A percentile compares a stretch with the other conserved stretches of the same genome.
These are phyloP conservation scores for Hyposmocoma kahamanoa DNA, from an alignment of 1,140 invertebrate species.

Conservation along the genomic window DNA sequence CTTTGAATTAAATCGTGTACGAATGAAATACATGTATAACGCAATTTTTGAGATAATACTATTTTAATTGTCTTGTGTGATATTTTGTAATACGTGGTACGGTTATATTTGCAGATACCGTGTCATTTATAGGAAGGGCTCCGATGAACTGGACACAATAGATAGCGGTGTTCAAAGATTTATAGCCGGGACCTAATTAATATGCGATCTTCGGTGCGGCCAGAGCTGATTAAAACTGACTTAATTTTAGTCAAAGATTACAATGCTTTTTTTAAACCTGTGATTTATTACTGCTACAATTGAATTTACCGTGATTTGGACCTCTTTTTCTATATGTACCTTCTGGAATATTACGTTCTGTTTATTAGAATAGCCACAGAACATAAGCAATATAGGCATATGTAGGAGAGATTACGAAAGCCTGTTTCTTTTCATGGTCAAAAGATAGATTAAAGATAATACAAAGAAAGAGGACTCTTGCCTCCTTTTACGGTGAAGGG, in stretches of 20 bases:
- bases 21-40: not conserved
- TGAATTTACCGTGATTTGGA: not conserved
- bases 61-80: not conserved
- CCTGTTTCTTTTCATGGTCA: too few species aligned
- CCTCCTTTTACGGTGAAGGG: too few species aligned
- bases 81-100: not conserved
- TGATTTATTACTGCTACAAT: not conserved
- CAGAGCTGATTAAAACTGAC: not conserved
- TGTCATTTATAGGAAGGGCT: not conserved
- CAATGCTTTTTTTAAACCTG: conserved; percentile 1
- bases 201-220: not conserved
- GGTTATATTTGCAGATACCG: not conserved
- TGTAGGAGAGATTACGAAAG: too few species aligned
- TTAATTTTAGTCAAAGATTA: too few species aligned
- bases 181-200: not conserved
- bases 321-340: not conserved
- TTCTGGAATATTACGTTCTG: not conserved
- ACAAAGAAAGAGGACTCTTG: too few species aligned
- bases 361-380: not conserved
- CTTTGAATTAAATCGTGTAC: not conserved
- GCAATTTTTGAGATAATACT: not conserved
- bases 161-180: conserved; percentile 12
- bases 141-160: conserved; percentile 29
- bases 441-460: too few species aligned
- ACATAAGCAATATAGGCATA: not conserved